phyloP scores from a whole-genome alignment of 1,140 invertebrate genomes.

The Eueides isabella region DNA sequence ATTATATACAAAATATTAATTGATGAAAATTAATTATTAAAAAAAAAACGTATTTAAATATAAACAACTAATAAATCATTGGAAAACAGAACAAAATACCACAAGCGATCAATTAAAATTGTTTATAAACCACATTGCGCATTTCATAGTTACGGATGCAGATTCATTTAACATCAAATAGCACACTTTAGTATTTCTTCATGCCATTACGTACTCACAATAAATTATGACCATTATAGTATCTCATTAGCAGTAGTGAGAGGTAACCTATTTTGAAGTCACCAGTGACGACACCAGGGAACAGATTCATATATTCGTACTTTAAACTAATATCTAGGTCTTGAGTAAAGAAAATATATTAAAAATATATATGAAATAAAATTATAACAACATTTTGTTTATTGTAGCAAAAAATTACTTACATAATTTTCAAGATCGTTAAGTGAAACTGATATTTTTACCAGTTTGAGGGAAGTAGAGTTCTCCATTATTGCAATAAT shows the following conservation, averaged over 20 bases:
- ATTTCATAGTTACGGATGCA: not conserved
- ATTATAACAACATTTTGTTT: too few relatives aligned
- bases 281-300: not conserved
- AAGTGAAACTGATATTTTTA: too few relatives aligned
- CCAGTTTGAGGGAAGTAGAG: too few relatives aligned
- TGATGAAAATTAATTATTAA: not conserved
- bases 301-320: not conserved
- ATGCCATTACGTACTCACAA: not conserved
- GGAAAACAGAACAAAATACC: conserved; percentile 5
- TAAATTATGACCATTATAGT: conserved; percentile 8
- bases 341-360: not conserved
- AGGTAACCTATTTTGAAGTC: not conserved
- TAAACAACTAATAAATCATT: not conserved
- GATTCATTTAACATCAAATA: conserved; percentile 8
- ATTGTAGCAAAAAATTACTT: too few relatives aligned
- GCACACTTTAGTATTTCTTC: conserved; percentile 2
- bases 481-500: too few relatives aligned
- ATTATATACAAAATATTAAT: too few relatives aligned
- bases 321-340: not conserved
- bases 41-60: not conserved
- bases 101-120: conserved; percentile 2
- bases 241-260: conserved; percentile 3
- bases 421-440: too few relatives aligned
- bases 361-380: not conserved
- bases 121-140: not conserved